These are phyloP conservation scores for Cheirogaleus major DNA, from an alignment of 2,797 vertebrate genomes.

Conservation along the genomic window DNA sequence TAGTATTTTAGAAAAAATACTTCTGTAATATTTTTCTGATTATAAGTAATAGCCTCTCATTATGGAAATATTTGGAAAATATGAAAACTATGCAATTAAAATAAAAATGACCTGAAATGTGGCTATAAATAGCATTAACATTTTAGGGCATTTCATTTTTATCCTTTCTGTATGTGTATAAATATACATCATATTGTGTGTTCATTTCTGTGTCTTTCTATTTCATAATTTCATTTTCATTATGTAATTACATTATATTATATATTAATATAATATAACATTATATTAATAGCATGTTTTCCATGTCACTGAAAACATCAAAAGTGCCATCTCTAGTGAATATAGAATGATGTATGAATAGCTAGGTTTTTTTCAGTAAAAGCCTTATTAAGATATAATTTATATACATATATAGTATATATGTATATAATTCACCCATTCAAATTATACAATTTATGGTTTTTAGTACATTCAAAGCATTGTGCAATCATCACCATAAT, in stretches of 20 bases:
- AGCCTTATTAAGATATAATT: not conserved
- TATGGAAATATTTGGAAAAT: conserved; percentile 48
- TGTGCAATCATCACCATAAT: not conserved
- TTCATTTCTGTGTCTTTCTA: not conserved
- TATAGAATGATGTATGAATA: not conserved
- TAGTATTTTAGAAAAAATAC: not conserved
- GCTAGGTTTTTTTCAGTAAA: not conserved
- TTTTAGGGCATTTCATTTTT: not conserved
- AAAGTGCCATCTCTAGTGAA: not conserved
- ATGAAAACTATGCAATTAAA: conserved; percentile 44
- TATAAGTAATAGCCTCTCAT: conserved; percentile 26
- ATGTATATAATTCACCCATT: not conserved
- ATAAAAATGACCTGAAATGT: not conserved
- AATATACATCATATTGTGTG: not conserved
- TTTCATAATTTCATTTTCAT: not conserved
- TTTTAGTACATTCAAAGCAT: not conserved
- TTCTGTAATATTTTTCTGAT: conserved; percentile 42
- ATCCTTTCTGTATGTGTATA: not conserved
- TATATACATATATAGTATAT: not conserved
- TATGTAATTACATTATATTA: too few species aligned
- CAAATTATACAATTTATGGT: not conserved
- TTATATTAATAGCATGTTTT: not conserved
- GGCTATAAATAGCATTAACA: not conserved
- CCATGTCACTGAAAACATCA: not conserved
- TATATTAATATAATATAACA: too few species aligned